Percentiles rank a stretch among this genome's conserved stretches.
Conservation (phyloP, 2,797 vertebrate species). For the Botia almorhae region DNA sequence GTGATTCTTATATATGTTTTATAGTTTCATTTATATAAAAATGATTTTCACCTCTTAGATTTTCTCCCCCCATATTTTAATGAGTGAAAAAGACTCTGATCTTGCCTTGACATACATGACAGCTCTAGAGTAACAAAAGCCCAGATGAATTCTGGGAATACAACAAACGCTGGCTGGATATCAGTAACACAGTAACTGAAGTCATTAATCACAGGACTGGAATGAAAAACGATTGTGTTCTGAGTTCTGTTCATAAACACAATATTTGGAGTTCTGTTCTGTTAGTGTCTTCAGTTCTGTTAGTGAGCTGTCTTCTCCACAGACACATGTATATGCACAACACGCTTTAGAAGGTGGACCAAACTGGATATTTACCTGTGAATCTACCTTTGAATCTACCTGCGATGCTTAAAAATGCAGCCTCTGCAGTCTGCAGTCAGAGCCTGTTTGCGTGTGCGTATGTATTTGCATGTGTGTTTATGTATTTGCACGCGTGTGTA, state of each 20-base stretch:
- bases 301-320: constrained; percentile 39
- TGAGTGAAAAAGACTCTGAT: constrained; percentile 23
- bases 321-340: too few species aligned
- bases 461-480: too few species aligned
- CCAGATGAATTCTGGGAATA: constrained; percentile 39
- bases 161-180: not conserved
- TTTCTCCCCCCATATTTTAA: constrained; percentile 5
- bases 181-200: constrained; percentile 16
- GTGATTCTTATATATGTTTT: too few species aligned
- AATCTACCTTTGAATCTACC: too few species aligned
- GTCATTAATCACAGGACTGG: constrained; percentile 27
- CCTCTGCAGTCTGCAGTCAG: too few species aligned
- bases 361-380: too few species aligned
- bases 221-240: constrained; percentile 2
- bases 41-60: not conserved
- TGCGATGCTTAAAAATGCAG: too few species aligned
- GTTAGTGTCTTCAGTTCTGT: not conserved
- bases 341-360: too few species aligned
- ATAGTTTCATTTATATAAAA: too few species aligned
- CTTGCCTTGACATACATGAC: constrained; percentile 4
- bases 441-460: too few species aligned
- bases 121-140: constrained; percentile 33
- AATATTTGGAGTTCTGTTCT: not conserved
- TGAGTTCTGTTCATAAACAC: constrained; percentile 10
- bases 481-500: too few species aligned